These are phyloP conservation scores for Drosophila mulleri DNA, from an alignment of 2,888 invertebrate genomes.

Conservation along the genomic window DNA sequence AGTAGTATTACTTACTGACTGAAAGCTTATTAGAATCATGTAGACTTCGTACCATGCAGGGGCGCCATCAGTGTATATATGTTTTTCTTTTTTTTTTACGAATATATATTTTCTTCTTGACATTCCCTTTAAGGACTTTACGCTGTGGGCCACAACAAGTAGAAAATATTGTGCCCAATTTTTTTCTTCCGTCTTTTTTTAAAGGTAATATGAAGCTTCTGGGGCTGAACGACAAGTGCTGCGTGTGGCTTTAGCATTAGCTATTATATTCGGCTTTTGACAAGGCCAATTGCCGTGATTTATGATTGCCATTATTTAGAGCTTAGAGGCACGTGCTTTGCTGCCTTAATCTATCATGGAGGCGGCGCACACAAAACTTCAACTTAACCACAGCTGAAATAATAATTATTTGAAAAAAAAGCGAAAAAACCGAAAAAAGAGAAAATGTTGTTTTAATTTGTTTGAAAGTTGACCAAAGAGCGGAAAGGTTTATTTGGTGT, in stretches of 20 bases:
- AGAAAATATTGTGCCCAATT: slow-evolving; percentile 1
- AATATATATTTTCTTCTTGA: neutral
- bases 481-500: neutral
- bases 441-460: slow-evolving; percentile 38
- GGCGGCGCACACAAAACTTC: slow-evolving; percentile 8
- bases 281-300: slow-evolving; percentile 67
- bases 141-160: neutral
- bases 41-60: too few species aligned
- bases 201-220: slow-evolving; percentile 1
- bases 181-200: neutral
- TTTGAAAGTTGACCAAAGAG: slow-evolving; percentile 16
- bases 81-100: too few species aligned
- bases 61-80: too few species aligned
- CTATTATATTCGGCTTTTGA: slow-evolving; percentile 62
- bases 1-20: too few species aligned
- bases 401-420: slow-evolving; percentile 11
- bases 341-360: slow-evolving; percentile 41
- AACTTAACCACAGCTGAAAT: slow-evolving; percentile 7
- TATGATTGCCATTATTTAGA: slow-evolving; percentile 65
- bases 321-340: slow-evolving; percentile 61
- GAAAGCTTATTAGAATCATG: too few species aligned
- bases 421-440: neutral
- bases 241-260: slow-evolving; percentile 60
- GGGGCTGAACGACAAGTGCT: slow-evolving; percentile 37
- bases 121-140: neutral